Conservation (phyloP, 2,113 vertebrate genomes). For the cat (Felis catus) region DNA sequence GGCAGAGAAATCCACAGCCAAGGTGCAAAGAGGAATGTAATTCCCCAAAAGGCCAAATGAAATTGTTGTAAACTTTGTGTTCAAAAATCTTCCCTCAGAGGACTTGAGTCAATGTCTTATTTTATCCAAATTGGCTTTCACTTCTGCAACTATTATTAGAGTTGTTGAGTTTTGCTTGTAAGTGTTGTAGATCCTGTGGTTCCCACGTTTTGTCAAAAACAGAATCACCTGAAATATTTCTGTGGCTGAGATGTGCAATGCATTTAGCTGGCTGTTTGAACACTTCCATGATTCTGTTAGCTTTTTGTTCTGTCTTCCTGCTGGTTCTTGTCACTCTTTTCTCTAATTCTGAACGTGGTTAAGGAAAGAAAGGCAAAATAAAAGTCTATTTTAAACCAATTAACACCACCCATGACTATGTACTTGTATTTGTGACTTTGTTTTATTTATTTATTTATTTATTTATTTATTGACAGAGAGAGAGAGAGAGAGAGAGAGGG, state of each 20-base stretch:
- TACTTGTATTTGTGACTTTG: conserved; percentile 44
- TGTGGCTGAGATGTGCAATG: conserved; percentile 34
- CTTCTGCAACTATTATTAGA: conserved; percentile 77
- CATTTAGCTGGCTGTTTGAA: conserved; percentile 36
- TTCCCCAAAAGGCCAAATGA: conserved; percentile 29
- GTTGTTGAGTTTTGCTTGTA: conserved; percentile 66
- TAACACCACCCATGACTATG: conserved; percentile 49
- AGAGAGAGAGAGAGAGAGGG: no score
- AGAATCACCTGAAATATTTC: conserved; percentile 73
- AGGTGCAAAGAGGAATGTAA: not conserved
- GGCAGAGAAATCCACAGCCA: not conserved
- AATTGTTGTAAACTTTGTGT: conserved; percentile 50
- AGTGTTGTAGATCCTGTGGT: conserved; percentile 72
- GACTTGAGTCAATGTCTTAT: conserved; percentile 65
- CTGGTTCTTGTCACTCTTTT: conserved; percentile 28
- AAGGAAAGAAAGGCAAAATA: conserved; percentile 29
- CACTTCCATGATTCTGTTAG: not conserved
- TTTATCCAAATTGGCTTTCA: conserved; percentile 69
- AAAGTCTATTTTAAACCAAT: conserved; percentile 37
- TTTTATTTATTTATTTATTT: no score
- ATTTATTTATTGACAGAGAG: no score
- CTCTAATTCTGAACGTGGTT: conserved; percentile 28
- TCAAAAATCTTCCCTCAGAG: conserved; percentile 8
- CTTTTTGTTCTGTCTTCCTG: conserved; percentile 46
- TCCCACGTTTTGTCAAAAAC: conserved; percentile 69